Base-by-base conservation (phyloP, 2,797 vertebrate species). In the Anguilla marmorata region DNA sequence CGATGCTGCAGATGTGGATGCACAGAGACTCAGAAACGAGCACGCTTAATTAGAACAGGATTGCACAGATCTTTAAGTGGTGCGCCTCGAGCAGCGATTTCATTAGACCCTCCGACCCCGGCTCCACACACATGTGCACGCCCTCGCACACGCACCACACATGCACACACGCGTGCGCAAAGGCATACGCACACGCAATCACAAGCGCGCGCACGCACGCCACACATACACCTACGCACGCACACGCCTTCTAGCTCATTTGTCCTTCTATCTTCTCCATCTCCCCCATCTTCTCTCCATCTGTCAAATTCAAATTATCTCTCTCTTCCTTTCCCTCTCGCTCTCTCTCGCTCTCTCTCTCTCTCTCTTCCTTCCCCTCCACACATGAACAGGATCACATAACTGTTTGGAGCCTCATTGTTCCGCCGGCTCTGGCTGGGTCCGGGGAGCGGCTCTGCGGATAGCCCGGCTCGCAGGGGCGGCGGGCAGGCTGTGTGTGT, bases 331-430 rank as follows among this genome's bases (percentile, higher is more conserved):
- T 21, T 21, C 80, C 52, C 16, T 30, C 9, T 52, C 80, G 30
- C 80, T 11, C n/a, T 58, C 33, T n/a, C 56, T 21, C 9, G 37
- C 84, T 63, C n/a, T 21, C 24, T 58, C 30, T n/a, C 56, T 21
- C 9, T 58, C 84, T 63, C n/a, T 84, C 54, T 16, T 33, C 14
- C 84, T 33, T 3, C 60, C 93, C 60, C 88, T 86, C 84, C 90
- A 91, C 95, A 96, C 94, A 95, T 94, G 93, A 90, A 87, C 94
- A 91, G 94, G 95, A 97, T 94, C 94, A 94, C 97, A 97, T 98
- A 98, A 98, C 97, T 98, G 98, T 99, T 99, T 99, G 97, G 97
- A 97, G 99, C 37, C 99, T 99, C 98, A 99, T 99, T 98, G 99
- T 99, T 99, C 97, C 98, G 98, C 98, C 98, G 99, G 98, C 97